These are phyloP conservation scores for Theocolax elegans DNA, from an alignment of 1,140 invertebrate genomes.

Conservation along the genomic window DNA sequence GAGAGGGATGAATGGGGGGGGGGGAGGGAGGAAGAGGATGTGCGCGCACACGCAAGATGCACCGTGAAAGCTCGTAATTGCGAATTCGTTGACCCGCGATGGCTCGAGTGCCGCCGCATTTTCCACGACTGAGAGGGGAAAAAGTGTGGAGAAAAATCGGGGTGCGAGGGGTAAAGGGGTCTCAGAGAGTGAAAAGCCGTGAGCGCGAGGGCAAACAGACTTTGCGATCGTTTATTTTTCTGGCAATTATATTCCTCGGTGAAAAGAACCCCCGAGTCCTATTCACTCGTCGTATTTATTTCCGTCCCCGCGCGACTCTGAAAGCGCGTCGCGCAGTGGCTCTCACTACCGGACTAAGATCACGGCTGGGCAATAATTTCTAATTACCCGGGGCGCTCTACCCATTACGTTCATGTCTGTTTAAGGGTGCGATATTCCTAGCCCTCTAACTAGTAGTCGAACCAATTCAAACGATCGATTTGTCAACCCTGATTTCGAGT, in stretches of 20 bases:
- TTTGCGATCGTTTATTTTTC: slow-evolving; percentile 64
- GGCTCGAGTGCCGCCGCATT: slow-evolving; percentile 53
- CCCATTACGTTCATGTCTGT: too few species aligned
- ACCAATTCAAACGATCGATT: too few species aligned
- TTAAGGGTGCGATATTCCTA: too few species aligned
- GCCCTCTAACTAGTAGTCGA: too few species aligned
- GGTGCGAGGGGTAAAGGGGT: slow-evolving; percentile 21
- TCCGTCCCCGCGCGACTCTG: background rate
- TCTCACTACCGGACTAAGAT: background rate
- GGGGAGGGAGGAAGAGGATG: background rate
- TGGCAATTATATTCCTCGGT: slow-evolving; percentile 65
- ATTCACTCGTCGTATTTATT: slow-evolving; percentile 24
- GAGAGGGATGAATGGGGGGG: background rate
- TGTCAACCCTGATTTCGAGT: too few species aligned
- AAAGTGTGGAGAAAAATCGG: slow-evolving; percentile 29
- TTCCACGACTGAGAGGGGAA: slow-evolving; percentile 3
- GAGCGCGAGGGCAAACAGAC: slow-evolving; percentile 59
- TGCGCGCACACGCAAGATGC: background rate
- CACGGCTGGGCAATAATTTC: slow-evolving; percentile 29
- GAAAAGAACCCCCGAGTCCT: slow-evolving; percentile 48
- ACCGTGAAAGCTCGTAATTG: slow-evolving; percentile 63
- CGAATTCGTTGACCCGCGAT: slow-evolving; percentile 64
- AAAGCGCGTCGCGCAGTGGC: background rate
- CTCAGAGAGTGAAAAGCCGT: background rate
- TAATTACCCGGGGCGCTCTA: slow-evolving; percentile 26